Conservation (phyloP, 2,888 invertebrate species). For the Atethmia centrago region DNA sequence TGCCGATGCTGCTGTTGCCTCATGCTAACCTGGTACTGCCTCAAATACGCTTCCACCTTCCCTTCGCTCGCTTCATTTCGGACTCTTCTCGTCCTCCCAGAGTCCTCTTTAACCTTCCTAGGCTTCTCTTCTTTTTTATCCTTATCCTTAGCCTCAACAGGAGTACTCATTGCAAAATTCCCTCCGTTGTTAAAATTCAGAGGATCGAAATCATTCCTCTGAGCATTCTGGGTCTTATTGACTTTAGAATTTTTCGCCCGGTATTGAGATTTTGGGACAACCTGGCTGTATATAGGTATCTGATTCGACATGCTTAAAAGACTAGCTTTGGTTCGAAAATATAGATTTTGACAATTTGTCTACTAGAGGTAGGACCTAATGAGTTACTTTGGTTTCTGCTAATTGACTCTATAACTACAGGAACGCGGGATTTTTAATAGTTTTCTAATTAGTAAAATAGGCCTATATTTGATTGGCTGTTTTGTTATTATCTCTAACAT, state of each 20-base stretch:
- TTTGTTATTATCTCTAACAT: constrained; percentile 65
- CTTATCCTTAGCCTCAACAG: constrained; percentile 74
- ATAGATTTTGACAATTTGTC: constrained; percentile 60
- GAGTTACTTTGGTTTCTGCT: constrained; percentile 82
- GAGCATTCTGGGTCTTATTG: constrained; percentile 69
- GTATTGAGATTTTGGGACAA: constrained; percentile 86
- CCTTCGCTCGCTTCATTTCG: constrained; percentile 83
- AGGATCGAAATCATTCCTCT: constrained; percentile 91
- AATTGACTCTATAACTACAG: constrained; percentile 85
- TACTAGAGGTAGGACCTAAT: constrained; percentile 60
- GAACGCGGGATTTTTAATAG: constrained; percentile 75
- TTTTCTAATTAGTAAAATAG: constrained; percentile 72
- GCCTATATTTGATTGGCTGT: constrained; percentile 67
- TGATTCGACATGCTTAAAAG: constrained; percentile 85
- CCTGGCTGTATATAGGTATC: constrained; percentile 89
- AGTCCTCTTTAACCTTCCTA: constrained; percentile 74
- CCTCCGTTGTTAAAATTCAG: constrained; percentile 91
- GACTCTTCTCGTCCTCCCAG: constrained; percentile 72
- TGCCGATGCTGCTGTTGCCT: constrained; percentile 87
- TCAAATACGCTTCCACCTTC: constrained; percentile 87
- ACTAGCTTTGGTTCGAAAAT: constrained; percentile 86
- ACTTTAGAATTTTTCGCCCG: constrained; percentile 74
- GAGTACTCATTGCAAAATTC: constrained; percentile 79
- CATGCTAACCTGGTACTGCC: constrained; percentile 88
- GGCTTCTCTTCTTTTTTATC: constrained; percentile 78